phyloP scores from a whole-genome alignment of 2,113 vertebrate genomes.

The Mustela nigripes region DNA sequence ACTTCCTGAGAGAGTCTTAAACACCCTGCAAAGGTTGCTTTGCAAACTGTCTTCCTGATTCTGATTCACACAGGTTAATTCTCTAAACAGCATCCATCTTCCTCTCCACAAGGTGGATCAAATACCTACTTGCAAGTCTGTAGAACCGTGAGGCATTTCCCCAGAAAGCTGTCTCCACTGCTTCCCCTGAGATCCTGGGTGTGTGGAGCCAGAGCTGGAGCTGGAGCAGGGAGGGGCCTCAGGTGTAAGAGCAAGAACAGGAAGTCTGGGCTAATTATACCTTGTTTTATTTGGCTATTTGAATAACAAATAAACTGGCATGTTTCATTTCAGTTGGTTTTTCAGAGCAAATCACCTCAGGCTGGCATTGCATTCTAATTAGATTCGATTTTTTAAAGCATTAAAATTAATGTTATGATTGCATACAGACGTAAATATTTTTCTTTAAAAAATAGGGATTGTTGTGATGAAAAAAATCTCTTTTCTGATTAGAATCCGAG shows the following conservation, averaged over 20 bases:
- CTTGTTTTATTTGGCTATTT: slow-evolving; percentile 63
- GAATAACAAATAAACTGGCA: slow-evolving; percentile 63
- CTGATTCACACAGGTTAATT: neutral
- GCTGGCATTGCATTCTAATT: neutral
- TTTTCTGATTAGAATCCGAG: neutral
- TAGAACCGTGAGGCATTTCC: slow-evolving; percentile 23
- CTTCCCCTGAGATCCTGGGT: neutral
- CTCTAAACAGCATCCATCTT: neutral
- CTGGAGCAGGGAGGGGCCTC: slow-evolving; percentile 47
- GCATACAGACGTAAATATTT: neutral
- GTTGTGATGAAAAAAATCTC: neutral
- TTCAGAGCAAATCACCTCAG: slow-evolving; percentile 33
- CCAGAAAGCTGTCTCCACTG: neutral
- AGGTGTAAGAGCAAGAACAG: slow-evolving; percentile 38
- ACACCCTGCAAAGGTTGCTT: neutral
- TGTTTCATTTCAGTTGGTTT: slow-evolving; percentile 29
- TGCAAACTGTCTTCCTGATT: neutral
- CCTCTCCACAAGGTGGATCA: neutral
- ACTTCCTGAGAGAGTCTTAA: neutral
- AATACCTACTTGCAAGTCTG: slow-evolving; percentile 54
- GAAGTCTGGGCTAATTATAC: slow-evolving; percentile 71
- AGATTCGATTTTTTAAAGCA: neutral
- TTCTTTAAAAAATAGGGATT: neutral
- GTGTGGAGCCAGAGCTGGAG: neutral
- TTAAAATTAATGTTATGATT: neutral